Percentiles rank a stretch among this genome's conserved stretches.
Evolutionary conservation across 2,797 vertebrate genomes (phyloP).

Genomic region (Phoeniculus purpureus): DNA sequence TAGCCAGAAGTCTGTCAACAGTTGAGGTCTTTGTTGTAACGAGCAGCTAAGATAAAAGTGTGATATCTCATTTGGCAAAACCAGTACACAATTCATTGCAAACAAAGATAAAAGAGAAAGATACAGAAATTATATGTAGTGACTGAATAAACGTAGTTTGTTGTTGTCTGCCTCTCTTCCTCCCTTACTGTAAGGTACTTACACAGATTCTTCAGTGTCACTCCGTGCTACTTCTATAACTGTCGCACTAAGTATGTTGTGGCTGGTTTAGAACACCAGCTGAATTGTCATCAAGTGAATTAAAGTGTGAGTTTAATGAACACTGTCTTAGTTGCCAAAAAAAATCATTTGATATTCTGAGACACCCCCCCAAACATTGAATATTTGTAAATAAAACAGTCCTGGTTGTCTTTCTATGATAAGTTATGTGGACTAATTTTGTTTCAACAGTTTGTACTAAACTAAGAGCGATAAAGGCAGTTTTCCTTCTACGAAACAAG

Average conservation of each 20-base stretch:
- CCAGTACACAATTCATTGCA: background rate
- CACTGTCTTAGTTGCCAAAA: background rate
- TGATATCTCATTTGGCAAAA: background rate
- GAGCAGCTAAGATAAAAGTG: background rate
- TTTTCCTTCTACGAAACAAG: constrained; percentile 3
- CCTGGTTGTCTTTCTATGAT: background rate
- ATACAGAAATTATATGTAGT: background rate
- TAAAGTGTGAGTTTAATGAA: background rate
- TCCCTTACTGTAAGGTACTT: background rate
- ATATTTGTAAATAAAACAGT: background rate
- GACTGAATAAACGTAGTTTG: background rate
- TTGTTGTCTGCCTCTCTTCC: background rate
- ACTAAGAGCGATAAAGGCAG: background rate
- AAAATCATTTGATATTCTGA: background rate
- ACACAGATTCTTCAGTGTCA: background rate
- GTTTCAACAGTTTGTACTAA: background rate
- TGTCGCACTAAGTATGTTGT: background rate
- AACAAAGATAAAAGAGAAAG: background rate
- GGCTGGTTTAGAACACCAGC: background rate
- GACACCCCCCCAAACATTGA: background rate
- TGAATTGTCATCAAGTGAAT: background rate
- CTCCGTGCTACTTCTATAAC: background rate
- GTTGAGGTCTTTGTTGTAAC: background rate
- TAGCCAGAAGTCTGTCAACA: background rate
- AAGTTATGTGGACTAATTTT: background rate